Evolutionary conservation across 92 coral and sea anemone genomes (phyloP), one percentile per base, ranked within the genome.

Genomic region (Zoanthus sociatus): DNA sequence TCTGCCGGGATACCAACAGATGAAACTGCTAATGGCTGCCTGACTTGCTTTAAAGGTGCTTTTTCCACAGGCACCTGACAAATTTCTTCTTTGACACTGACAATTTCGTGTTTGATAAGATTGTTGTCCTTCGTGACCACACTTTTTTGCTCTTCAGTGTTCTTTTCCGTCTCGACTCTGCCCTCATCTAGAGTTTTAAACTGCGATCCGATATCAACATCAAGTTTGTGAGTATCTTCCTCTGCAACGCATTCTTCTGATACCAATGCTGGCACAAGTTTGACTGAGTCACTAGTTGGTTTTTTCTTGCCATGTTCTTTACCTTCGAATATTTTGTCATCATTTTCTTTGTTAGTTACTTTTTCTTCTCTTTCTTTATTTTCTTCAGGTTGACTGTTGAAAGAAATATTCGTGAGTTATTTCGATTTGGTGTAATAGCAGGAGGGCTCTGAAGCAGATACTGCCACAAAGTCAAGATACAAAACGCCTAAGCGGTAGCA

Each of bases 111-210:
- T 47, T 77, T 83, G n/a, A 4, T 70, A 31, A 70, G 63, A 54
- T 48, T 67, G 66, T 11, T 3, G 0, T 81, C 46, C 20, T 44
- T 44, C 11, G 9, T 14, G n/a, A 12, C 12, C 58, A 58, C 14
- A 44, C 61, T 86, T 7, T 86, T 84, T 87, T 51, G 84, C 10
- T 31, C 67, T 63, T 87, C 82, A 11, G 76, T 58, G 67, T 82
- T 81, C 20, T 2, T 32, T 30, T 83, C 78, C 30, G 26, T 71
- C 44, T 71, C 66, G 14, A 68, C 32, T 7, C 88, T 89, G 30
- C 89, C 96, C 73, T 93, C 94, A 76, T 79, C 90, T 6, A 94
- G 98, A 33, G 98, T 88, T 48, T 95, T 95, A 44, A 95, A 91
- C 55, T 89, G 90, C 8, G 98, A 95, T 77, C 87, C 91, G 42